Evolutionary conservation across 2,888 invertebrate genomes (phyloP).

Genomic region (Trichogramma evanescens): DNA sequence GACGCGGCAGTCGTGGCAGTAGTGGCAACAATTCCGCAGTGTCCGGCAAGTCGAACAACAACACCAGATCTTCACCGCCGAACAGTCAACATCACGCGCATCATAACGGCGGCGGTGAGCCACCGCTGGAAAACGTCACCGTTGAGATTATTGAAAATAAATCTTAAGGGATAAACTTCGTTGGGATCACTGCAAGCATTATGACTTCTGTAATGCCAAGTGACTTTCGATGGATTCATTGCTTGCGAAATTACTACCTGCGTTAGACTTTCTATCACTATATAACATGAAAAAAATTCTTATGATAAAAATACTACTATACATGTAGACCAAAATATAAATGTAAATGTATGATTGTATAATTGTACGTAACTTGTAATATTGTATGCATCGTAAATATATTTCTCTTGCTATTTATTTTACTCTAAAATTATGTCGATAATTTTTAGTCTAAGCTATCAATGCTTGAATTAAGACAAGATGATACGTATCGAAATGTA

Average conservation of each 20-base stretch:
- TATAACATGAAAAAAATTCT: background rate
- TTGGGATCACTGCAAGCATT: background rate
- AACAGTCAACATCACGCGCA: constrained; percentile 30
- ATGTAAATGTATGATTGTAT: background rate
- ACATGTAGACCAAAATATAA: background rate
- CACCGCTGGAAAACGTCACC: constrained; percentile 60
- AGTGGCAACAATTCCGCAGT: constrained; percentile 68
- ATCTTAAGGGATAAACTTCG: constrained; percentile 40
- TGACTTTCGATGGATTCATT: too few relatives aligned
- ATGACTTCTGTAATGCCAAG: too few relatives aligned
- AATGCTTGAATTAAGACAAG: too few relatives aligned
- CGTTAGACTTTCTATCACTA: background rate
- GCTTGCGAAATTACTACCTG: background rate
- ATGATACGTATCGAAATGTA: too few relatives aligned
- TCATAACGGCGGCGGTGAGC: constrained; percentile 29
- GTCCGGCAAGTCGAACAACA: constrained; percentile 57
- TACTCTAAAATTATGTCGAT: background rate
- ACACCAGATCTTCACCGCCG: constrained; percentile 29
- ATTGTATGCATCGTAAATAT: background rate
- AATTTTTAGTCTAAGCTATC: too few relatives aligned
- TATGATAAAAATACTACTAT: background rate
- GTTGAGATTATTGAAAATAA: constrained; percentile 70
- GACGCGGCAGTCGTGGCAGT: constrained; percentile 68
- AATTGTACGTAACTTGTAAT: background rate
- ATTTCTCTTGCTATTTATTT: background rate